Base-by-base conservation (phyloP, 1,140 invertebrate species). In the Pygmarrhopalites habei region DNA sequence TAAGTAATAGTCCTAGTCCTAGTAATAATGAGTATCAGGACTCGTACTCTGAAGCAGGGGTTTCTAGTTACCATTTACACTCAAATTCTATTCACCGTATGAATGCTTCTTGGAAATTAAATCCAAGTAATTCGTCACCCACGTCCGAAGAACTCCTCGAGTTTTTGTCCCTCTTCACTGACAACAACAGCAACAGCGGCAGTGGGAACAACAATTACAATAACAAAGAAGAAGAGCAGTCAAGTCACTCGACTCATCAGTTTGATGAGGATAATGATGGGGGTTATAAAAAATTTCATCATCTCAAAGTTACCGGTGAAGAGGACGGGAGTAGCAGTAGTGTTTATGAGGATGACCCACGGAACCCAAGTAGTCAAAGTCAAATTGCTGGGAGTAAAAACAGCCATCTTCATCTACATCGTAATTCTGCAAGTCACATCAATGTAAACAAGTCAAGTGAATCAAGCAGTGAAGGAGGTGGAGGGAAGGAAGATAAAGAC, bases 81-180 rank as follows among this genome's bases (percentile, higher is more conserved):
- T 71, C 69, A 41, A 68, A 68, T 43, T 66, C 58, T 23, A 66
- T 71, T 62, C 69, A 71, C 51, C 60, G 69, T 2, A 71, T 71
- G 69, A 71, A 68, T 46, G 62, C 69, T 5, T 67, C 69, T 26
- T 71, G 69, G 69, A 68, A 67, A 46, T 29, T 71, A n/a, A 71
- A 68, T 57, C 55, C 66, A 2, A 25, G 56, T 26, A 32, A 53
- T 53, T 30, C 49, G 14, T 44, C 56, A 26, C 53, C 62, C 5
- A 60, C 69, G 14, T 60, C 63, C 17, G 66, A 67, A 25, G 64
- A 71, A 15, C 57, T 71, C 15, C 49, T 66, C 15, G 19, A 68
- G 17, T 71, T 66, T 51, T 49, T 71, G 17, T 53, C 58, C 3
- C 39, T 60, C 17, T 70, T 70, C 39, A 60, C 68, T 2, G 60